A percentile compares a stretch with the other conserved stretches of the same genome.
phyloP scores from a whole-genome alignment of 2,113 vertebrate species.

The human region GRCh38 chr1:52210001-52210500 shows the following conservation, averaged over 20 bases:
- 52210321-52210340: not conserved
- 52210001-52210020: not conserved
- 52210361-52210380: not conserved
- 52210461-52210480: not conserved
- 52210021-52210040: not conserved
- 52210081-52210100: not conserved
- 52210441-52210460: not conserved
- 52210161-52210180: not conserved
- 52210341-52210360: not conserved
- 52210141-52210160: not conserved
- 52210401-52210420: not conserved
- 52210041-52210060: not conserved
- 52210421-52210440: constrained; percentile 8
- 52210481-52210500: not conserved
- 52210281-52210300: not conserved
- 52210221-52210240: not conserved
- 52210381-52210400: not conserved
- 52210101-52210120: not conserved
- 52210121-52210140: not conserved
- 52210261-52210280: not conserved
- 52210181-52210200: not conserved
- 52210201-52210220: not conserved
- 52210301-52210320: not conserved
- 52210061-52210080: not conserved
- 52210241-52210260: not conserved